Evolutionary conservation across 2,797 vertebrate species (phyloP).

Genomic region (Diglossa cyanea): DNA sequence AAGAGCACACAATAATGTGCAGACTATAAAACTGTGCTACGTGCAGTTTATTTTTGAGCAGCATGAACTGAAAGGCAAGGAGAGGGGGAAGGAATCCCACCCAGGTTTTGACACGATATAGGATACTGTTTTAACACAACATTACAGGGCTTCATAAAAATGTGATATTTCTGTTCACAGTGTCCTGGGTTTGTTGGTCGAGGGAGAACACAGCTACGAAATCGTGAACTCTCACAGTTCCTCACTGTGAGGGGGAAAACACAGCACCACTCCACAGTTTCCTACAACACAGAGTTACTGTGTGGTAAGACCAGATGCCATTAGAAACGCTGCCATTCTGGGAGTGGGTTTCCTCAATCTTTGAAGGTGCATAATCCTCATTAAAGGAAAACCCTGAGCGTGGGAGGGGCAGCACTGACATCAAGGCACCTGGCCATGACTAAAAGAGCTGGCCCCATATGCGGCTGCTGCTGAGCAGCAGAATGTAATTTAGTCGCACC

Average conservation of each 20-base stretch:
- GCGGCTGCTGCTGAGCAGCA: constrained; percentile 80
- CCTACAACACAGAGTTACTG: constrained; percentile 9
- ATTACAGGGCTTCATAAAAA: constrained; percentile 50
- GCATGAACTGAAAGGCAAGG: neutral
- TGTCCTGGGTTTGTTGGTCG: neutral
- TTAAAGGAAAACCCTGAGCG: constrained; percentile 74
- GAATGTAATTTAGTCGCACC: constrained; percentile 82
- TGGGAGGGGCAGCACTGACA: constrained; percentile 74
- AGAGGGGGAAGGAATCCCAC: neutral
- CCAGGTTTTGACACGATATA: neutral
- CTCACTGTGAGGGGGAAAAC: neutral
- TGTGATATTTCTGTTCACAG: constrained; percentile 2
- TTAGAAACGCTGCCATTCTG: constrained; percentile 67
- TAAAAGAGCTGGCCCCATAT: constrained; percentile 77
- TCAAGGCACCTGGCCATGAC: constrained; percentile 79
- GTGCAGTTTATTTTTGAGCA: neutral
- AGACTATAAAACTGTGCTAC: constrained; percentile 6
- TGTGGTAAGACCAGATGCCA: constrained; percentile 56
- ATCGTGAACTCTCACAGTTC: constrained; percentile 30
- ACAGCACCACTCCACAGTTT: neutral
- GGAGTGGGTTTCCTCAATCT: constrained; percentile 71
- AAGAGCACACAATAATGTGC: neutral
- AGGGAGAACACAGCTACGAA: neutral
- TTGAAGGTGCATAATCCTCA: constrained; percentile 80
- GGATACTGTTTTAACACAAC: constrained; percentile 6